These are phyloP conservation scores for Eutolmus rufibarbis DNA, from an alignment of 2,888 invertebrate genomes.

Conservation along the genomic window DNA sequence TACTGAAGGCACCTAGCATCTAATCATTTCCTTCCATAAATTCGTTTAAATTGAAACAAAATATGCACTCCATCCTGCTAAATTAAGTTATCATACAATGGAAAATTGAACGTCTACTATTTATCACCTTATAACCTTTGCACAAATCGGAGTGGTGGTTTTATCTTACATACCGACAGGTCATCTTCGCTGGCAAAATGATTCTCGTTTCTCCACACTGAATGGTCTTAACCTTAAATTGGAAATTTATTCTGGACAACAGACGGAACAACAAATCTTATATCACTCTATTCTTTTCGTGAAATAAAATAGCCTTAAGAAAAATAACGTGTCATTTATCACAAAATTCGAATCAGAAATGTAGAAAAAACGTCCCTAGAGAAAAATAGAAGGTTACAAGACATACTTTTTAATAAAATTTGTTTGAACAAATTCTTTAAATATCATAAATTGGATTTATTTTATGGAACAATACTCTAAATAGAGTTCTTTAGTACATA, in stretches of 20 bases:
- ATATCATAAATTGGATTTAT: no score
- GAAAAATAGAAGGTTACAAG: no score
- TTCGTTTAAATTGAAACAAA: no score
- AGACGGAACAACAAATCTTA: background rate
- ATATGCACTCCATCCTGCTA: background rate
- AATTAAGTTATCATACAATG: background rate
- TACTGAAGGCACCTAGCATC: no score
- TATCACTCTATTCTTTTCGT: background rate
- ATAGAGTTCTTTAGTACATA: no score
- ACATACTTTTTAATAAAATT: background rate
- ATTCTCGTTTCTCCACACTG: background rate
- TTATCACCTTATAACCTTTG: background rate
- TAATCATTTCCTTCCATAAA: no score
- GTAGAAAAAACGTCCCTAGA: background rate
- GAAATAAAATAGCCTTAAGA: background rate
- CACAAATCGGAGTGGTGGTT: background rate
- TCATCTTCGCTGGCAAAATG: background rate
- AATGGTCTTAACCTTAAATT: background rate
- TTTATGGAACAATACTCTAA: no score
- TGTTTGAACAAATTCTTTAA: background rate
- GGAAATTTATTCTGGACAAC: background rate
- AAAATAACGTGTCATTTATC: background rate
- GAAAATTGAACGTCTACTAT: background rate
- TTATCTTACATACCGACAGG: background rate
- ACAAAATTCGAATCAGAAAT: background rate